Evolutionary conservation across 2,888 invertebrate genomes (phyloP), one percentile per base, ranked within the genome.

Genomic region (Luperina testacea): DNA sequence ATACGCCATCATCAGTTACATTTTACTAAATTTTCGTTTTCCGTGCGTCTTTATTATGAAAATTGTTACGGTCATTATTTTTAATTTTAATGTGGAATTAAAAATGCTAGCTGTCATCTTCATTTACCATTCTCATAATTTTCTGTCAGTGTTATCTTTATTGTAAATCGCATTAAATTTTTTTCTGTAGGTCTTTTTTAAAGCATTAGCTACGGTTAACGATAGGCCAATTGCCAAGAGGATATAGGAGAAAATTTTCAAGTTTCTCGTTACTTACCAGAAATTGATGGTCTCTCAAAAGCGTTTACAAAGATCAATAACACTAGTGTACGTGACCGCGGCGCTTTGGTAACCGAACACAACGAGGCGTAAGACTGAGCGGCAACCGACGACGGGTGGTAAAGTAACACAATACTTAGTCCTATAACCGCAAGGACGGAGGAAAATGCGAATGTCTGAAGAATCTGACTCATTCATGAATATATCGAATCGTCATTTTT

Each of bases 351-450:
- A 80, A 86, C 86, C 73, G 83, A 83, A 86, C 80, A 83, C 85
- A 90, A 88, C 87, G 87, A 91, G 83, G 85, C 88, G 86, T 87
- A 83, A 83, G 90, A 90, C 90, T 88, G 68, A 76, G 59, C 70
- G n/a, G 64, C 67, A 72, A 75, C 65, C 79, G 45, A 51, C 81
- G 81, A 69, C 81, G 84, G 73, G 73, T 82, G 80, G 67, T 63
- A 81, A 78, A 45, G 81, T 75, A 84, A 86, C 72, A 68, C 67
- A 82, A 89, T 74, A 84, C 71, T 80, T 70, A 11, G 5, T n/a
- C 84, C 64, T 80, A 77, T 57, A 84, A 88, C 89, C 90, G 75
- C 88, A 89, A 87, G 80, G 84, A 86, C 72, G 77, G 45, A 67
- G 73, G 77, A 81, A 83, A 82, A 85, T 77, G 85, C 76, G 24